phyloP scores from a whole-genome alignment of 2,113 vertebrate species.

The Amphilophus citrinellus region DNA sequence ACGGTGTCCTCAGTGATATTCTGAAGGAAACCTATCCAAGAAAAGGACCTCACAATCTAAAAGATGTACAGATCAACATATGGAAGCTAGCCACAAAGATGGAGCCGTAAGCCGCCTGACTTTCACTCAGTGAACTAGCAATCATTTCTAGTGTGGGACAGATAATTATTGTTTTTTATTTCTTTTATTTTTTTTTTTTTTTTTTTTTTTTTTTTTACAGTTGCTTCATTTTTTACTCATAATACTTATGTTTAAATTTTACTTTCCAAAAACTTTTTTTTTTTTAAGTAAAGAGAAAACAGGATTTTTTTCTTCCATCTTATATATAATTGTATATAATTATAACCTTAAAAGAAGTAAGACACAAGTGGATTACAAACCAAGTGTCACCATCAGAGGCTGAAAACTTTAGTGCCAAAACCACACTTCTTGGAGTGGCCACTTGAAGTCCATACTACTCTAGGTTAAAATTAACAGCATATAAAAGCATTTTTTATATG shows the following conservation, averaged over 20 bases:
- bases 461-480: background rate
- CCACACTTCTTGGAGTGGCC: background rate
- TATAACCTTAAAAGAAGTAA: background rate
- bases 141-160: background rate
- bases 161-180: too few species aligned
- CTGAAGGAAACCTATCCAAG: background rate
- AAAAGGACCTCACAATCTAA: background rate
- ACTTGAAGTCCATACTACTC: background rate
- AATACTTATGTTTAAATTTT: background rate
- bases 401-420: background rate
- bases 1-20: background rate
- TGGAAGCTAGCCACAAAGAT: too few species aligned
- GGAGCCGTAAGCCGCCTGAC: too few species aligned
- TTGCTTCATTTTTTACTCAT: background rate
- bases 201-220: background rate
- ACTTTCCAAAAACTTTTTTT: too few species aligned
- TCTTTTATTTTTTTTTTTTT: too few species aligned
- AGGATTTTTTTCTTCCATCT: background rate
- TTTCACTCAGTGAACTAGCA: background rate
- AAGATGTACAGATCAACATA: too few species aligned
- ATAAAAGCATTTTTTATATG: background rate
- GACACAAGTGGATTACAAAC: background rate
- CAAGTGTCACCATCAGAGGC: background rate
- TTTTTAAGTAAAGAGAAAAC: too few species aligned
- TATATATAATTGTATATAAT: background rate